Percentiles rank a stretch among this genome's conserved stretches.
phyloP scores from a whole-genome alignment of 2,113 vertebrate genomes.

The Vidua chalybeata region DNA sequence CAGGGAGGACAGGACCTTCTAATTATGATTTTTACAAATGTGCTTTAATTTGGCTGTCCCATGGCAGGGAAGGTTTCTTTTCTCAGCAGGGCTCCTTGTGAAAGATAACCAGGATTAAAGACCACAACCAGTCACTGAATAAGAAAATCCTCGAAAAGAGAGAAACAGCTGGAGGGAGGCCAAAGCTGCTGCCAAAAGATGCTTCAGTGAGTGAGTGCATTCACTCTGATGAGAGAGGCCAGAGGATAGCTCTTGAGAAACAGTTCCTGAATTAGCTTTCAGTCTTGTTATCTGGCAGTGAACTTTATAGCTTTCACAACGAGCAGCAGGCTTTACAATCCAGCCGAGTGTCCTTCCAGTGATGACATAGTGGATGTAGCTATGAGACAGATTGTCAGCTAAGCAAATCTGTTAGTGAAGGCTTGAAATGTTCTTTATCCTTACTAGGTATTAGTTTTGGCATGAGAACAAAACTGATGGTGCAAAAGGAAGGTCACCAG shows the following conservation, averaged over 20 bases:
- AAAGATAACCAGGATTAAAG: constrained; percentile 61
- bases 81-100: constrained; percentile 16
- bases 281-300: constrained; percentile 46
- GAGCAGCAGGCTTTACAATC: constrained; percentile 51
- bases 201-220: constrained; percentile 69
- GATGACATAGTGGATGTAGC: background rate
- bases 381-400: constrained; percentile 9
- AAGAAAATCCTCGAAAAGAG: constrained; percentile 60
- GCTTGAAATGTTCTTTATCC: constrained; percentile 51
- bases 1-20: background rate
- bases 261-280: constrained; percentile 59
- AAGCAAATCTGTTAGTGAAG: background rate
- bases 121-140: constrained; percentile 52
- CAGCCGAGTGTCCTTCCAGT: constrained; percentile 18
- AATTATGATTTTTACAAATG: constrained; percentile 26
- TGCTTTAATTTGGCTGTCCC: constrained; percentile 13
- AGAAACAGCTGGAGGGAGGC: constrained; percentile 62
- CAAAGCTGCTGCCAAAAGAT: constrained; percentile 68
- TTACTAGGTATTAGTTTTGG: constrained; percentile 41
- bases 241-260: constrained; percentile 63
- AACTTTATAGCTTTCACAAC: constrained; percentile 53
- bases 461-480: constrained; percentile 37
- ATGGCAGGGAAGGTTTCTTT: constrained; percentile 24
- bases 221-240: constrained; percentile 27
- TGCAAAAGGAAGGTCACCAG: background rate